phyloP scores from a whole-genome alignment of 2,113 vertebrate species.

The Chaetops frenatus region DNA sequence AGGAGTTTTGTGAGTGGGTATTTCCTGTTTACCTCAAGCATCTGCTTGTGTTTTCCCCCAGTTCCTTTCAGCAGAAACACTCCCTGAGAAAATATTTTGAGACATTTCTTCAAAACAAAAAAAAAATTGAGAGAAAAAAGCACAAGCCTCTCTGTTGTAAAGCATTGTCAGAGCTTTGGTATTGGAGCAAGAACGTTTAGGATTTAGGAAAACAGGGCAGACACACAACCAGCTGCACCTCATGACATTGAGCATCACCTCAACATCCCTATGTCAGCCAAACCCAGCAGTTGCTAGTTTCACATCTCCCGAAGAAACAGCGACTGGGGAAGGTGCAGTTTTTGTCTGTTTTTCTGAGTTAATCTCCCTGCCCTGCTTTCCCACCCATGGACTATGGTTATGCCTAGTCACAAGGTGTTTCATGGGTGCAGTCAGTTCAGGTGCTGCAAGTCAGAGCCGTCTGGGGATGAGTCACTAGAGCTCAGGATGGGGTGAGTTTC shows the following conservation, averaged over 20 bases:
- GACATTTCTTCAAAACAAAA: neutral
- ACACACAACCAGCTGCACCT: neutral
- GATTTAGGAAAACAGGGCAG: neutral
- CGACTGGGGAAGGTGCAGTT: accelerated
- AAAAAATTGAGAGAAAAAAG: neutral
- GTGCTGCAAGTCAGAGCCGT: neutral
- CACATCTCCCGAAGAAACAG: neutral
- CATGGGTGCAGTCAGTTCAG: neutral
- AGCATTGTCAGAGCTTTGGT: neutral
- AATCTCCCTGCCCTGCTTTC: neutral
- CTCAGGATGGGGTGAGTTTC: neutral
- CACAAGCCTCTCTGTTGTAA: neutral
- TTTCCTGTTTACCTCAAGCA: neutral
- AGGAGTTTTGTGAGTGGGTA: neutral
- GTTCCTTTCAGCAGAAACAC: neutral
- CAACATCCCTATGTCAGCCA: neutral
- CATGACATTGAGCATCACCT: accelerated
- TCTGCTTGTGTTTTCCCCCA: neutral
- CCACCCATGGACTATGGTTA: neutral
- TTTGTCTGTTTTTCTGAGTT: neutral
- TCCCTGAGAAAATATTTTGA: neutral
- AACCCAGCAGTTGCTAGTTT: neutral
- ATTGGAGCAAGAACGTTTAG: neutral
- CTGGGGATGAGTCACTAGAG: neutral
- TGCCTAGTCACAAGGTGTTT: neutral